Conservation (phyloP, 2,797 vertebrate species). For the Centroberyx gerrardi region DNA sequence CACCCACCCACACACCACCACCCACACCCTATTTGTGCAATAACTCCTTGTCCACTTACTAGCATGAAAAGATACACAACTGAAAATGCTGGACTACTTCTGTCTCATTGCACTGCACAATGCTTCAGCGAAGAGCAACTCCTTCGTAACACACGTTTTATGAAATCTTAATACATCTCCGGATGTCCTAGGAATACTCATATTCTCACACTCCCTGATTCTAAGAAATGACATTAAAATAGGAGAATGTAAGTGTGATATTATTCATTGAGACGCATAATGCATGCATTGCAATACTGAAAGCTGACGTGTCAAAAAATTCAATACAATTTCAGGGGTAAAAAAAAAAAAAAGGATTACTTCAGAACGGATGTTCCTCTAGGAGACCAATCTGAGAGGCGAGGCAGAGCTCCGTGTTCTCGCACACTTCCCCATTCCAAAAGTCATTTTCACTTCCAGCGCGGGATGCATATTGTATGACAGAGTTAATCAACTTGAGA, state of each 20-base stretch:
- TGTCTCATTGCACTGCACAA: not conserved
- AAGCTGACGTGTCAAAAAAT: conserved; percentile 57
- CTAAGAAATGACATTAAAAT: conserved; percentile 48
- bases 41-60: no score
- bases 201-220: conserved; percentile 39
- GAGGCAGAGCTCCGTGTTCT: conserved; percentile 39
- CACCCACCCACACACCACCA: no score
- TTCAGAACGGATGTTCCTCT: conserved; percentile 38
- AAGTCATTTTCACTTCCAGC: conserved; percentile 70
- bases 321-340: conserved; percentile 48
- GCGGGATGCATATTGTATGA: conserved; percentile 72
- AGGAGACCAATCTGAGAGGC: conserved; percentile 41
- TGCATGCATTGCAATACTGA: conserved; percentile 44
- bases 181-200: not conserved
- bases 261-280: conserved; percentile 54
- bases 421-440: conserved; percentile 58
- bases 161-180: conserved; percentile 28
- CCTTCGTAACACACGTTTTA: conserved; percentile 13
- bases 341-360: conserved; percentile 45
- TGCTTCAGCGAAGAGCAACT: not conserved
- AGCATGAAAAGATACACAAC: no score
- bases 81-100: no score
- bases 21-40: no score
- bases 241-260: conserved; percentile 54
- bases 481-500: conserved; percentile 63